phyloP scores from a whole-genome alignment of 1,140 invertebrate genomes.

The Cyclargus thomasi region DNA sequence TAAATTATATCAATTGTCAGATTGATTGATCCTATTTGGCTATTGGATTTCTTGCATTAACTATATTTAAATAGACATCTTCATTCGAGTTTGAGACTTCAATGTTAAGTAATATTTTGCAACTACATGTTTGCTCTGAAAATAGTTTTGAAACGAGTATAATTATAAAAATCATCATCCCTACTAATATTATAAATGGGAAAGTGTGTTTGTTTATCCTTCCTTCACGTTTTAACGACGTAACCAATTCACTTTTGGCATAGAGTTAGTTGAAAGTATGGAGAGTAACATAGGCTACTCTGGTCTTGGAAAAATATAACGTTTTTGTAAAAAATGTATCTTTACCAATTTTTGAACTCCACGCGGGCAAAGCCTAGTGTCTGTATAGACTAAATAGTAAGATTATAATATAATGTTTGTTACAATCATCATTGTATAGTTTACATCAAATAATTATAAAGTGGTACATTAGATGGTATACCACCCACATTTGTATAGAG shows the following conservation, averaged over 20 bases:
- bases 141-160: not conserved
- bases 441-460: constrained; percentile 38
- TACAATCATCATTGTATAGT: not conserved
- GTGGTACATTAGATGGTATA: constrained; percentile 58
- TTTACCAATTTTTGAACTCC: too few relatives aligned
- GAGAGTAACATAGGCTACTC: too few relatives aligned
- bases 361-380: too few relatives aligned
- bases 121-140: not conserved
- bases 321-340: too few relatives aligned
- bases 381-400: not conserved
- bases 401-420: not conserved
- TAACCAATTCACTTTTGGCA: too few relatives aligned
- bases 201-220: too few relatives aligned
- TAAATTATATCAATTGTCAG: constrained; percentile 51
- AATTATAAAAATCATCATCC: not conserved
- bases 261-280: too few relatives aligned
- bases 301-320: too few relatives aligned
- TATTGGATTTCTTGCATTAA: constrained; percentile 28
- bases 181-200: too few relatives aligned
- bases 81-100: not conserved
- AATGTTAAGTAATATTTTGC: not conserved
- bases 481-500: constrained; percentile 71
- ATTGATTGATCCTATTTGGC: constrained; percentile 51
- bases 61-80: constrained; percentile 12
- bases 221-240: too few relatives aligned